phyloP scores from a whole-genome alignment of 2,113 vertebrate genomes.

The Thermophis baileyi region DNA sequence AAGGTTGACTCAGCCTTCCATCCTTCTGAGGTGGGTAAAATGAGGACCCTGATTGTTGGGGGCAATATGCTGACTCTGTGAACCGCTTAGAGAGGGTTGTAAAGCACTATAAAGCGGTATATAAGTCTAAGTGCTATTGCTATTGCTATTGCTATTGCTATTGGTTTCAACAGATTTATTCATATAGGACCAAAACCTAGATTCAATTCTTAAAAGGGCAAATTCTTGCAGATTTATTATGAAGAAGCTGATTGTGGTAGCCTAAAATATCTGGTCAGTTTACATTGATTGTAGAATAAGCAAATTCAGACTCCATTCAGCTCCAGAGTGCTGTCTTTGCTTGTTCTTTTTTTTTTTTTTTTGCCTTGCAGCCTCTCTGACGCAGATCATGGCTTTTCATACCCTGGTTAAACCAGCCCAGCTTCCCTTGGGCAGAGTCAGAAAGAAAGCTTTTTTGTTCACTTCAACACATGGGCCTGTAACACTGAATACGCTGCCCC shows the following conservation, averaged over 20 bases:
- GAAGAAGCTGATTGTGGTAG: background rate
- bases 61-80: too few relatives aligned
- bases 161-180: background rate
- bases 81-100: too few relatives aligned
- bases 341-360: constrained; percentile 34
- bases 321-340: background rate
- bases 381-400: background rate
- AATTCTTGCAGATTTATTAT: background rate
- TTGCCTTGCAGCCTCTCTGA: constrained; percentile 29
- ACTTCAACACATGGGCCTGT: background rate
- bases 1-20: too few relatives aligned
- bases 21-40: too few relatives aligned
- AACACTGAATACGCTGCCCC: background rate
- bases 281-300: background rate
- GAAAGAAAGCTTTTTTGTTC: constrained; percentile 63
- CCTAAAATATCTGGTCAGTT: background rate
- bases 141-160: too few relatives aligned
- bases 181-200: background rate
- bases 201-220: background rate
- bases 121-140: too few relatives aligned
- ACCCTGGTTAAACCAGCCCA: background rate
- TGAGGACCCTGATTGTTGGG: too few relatives aligned
- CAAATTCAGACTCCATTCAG: background rate
- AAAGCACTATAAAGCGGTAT: too few relatives aligned
- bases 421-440: background rate